Conservation (phyloP, 1,140 invertebrate genomes). For the Zaprionus taronus region DNA sequence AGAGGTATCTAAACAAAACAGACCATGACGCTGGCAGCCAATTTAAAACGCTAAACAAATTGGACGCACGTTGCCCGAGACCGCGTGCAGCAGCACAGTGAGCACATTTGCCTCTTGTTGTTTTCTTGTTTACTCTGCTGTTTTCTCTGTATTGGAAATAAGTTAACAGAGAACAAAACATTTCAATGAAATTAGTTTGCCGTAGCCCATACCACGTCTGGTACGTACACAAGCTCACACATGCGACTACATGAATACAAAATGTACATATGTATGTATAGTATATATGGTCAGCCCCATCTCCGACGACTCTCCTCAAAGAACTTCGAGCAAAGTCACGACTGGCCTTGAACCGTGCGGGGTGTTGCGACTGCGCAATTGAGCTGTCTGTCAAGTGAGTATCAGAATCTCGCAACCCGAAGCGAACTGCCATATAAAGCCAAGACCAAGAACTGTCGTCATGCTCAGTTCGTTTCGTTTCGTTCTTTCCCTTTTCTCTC, state of each 20-base stretch:
- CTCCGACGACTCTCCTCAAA: neutral
- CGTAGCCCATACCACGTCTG: conserved; percentile 11
- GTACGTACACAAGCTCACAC: neutral
- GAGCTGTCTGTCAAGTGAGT: conserved; percentile 59
- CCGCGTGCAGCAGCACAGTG: neutral
- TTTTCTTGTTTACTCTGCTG: conserved; percentile 37
- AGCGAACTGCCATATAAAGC: conserved; percentile 21
- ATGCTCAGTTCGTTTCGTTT: neutral
- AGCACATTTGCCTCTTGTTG: conserved; percentile 40
- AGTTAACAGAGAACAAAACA: conserved; percentile 55
- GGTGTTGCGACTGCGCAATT: conserved; percentile 58
- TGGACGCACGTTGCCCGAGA: conserved; percentile 33
- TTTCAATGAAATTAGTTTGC: conserved; percentile 72
- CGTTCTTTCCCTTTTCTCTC: conserved; percentile 7
- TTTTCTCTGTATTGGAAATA: conserved; percentile 52
- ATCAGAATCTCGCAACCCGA: conserved; percentile 20
- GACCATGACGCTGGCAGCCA: conserved; percentile 41
- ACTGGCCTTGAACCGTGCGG: conserved; percentile 47
- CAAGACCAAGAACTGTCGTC: conserved; percentile 19
- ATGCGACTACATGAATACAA: neutral
- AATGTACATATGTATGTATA: neutral
- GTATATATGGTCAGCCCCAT: neutral
- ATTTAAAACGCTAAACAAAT: conserved; percentile 64
- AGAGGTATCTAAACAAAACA: conserved; percentile 40
- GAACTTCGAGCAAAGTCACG: conserved; percentile 29